These are phyloP conservation scores for Colostygia pectinataria DNA, from an alignment of 2,888 invertebrate genomes.

Conservation along the genomic window DNA sequence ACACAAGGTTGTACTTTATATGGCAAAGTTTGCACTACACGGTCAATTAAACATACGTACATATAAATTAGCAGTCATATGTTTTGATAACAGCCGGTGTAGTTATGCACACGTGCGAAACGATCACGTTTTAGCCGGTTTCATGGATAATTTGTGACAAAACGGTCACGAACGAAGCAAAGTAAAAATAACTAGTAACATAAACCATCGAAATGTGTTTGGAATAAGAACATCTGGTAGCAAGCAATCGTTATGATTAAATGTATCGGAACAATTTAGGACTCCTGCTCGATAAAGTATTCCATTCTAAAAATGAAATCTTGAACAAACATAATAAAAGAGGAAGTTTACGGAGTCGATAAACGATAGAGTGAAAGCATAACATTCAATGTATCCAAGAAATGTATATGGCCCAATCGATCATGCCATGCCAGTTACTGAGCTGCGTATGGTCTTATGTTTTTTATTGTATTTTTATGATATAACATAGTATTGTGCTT, in stretches of 20 bases:
- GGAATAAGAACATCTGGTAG: background rate
- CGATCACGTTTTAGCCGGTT: conserved; percentile 35
- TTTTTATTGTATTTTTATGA: no score
- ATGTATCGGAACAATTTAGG: background rate
- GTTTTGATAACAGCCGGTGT: conserved; percentile 29
- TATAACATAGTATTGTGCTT: no score
- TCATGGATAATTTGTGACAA: conserved; percentile 33
- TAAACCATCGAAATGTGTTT: background rate
- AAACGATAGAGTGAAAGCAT: conserved; percentile 52
- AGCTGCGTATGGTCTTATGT: conserved; percentile 22
- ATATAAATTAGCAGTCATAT: conserved; percentile 21
- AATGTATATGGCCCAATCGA: conserved; percentile 55
- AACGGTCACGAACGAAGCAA: conserved; percentile 41
- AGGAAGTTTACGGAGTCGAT: conserved; percentile 34
- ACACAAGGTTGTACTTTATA: conserved; percentile 31
- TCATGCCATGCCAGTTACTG: conserved; percentile 48
- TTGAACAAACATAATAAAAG: conserved; percentile 4
- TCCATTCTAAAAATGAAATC: conserved; percentile 11
- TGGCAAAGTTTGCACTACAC: conserved; percentile 11
- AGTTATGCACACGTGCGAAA: conserved; percentile 30
- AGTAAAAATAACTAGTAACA: conserved; percentile 9
- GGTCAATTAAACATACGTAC: conserved; percentile 21
- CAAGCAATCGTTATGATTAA: background rate
- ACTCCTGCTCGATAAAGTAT: conserved; percentile 8
- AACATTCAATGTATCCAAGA: conserved; percentile 52